Evolutionary conservation across 2,113 vertebrate species (phyloP), one percentile per base, ranked within the genome.

Genomic region (Istiophorus platypterus): DNA sequence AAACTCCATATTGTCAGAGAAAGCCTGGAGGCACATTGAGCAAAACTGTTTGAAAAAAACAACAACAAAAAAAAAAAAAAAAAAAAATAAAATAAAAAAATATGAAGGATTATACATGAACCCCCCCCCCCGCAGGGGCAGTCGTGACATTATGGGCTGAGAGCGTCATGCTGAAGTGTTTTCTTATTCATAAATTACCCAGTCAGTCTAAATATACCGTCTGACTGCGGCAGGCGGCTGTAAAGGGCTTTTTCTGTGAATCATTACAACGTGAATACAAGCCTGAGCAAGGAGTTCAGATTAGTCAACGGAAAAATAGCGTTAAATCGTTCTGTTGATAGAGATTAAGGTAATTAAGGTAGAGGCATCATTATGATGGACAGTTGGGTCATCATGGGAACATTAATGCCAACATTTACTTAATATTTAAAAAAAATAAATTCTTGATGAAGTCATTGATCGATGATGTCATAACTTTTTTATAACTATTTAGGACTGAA

Each of bases 171-270:
- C 62, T 68, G 39, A 61, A 58, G 27, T 42, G 34, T 72, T 64
- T 74, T 69, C 27, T 63, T 81, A 64, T 65, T 88, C 57, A 73
- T 59, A 39, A 73, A 76, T 83, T 56, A 80, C 71, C 61, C 52
- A 14, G 24, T 72, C 45, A n/a, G 13, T 68, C 81, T 79, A 76
- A 82, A 82, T 69, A 85, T 82, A 85, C 26, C 18, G 11, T 26
- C 1, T 39, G 65, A 66, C 45, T 20, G 11, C 73, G 76, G 69
- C 76, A 81, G 52, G 84, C 58, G 65, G 1, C 18, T 56, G 47
- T 22, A 41, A 78, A 77, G 27, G 10, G 47, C 69, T 66, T 78
- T 81, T 66, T 78, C 77, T 57, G 47, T 80, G 62, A 81, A 54
- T 42, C 34, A 14, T 68, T 54, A 42, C 12, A 29, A 65, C 41